Conservation (phyloP, 2,113 vertebrate genomes). For the Crotalus helleri region DNA sequence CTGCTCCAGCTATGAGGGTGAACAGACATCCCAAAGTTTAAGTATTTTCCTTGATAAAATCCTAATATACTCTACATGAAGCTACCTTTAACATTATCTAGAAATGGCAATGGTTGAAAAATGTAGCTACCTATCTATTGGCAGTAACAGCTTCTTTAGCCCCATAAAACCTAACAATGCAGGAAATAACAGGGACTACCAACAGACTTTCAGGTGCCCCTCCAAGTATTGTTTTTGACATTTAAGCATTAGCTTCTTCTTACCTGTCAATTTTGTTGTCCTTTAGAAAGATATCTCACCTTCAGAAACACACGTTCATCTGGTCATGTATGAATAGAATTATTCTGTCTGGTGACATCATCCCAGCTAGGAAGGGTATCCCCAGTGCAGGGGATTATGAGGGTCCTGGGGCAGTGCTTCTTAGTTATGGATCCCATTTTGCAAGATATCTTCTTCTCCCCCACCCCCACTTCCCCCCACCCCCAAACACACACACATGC, state of each 20-base stretch:
- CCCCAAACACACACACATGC: too few species aligned
- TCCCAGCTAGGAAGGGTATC: neutral
- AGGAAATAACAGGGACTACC: neutral
- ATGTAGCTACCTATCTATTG: neutral
- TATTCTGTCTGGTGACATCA: neutral
- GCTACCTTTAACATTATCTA: neutral
- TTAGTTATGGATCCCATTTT: too few species aligned
- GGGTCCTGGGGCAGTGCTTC: too few species aligned
- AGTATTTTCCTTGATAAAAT: neutral
- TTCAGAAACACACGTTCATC: too few species aligned
- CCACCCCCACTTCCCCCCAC: too few species aligned
- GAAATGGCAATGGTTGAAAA: neutral
- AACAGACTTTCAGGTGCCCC: neutral
- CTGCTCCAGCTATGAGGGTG: too few species aligned
- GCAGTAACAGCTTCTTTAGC: neutral
- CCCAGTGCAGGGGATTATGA: too few species aligned
- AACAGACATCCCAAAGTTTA: too few species aligned
- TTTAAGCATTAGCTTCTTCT: neutral
- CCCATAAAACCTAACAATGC: neutral
- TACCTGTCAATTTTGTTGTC: neutral
- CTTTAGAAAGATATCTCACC: too few species aligned
- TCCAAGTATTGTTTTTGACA: neutral
- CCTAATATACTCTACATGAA: neutral
- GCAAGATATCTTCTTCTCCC: too few species aligned
- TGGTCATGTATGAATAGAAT: neutral